Evolutionary conservation across 2,888 invertebrate genomes (phyloP).

Genomic region (Acrocera orbiculus): DNA sequence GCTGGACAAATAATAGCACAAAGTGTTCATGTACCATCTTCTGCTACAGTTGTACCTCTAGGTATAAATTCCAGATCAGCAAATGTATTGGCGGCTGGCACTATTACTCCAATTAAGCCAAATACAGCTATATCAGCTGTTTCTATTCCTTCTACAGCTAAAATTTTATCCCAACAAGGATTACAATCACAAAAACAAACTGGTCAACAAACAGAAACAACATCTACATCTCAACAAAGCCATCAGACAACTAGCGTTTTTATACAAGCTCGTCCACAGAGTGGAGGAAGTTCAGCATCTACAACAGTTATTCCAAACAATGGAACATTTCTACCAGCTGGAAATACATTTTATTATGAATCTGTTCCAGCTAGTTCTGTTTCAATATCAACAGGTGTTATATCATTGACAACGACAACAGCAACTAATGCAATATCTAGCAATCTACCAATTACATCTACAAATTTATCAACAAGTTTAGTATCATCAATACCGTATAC

Average conservation of each 20-base stretch:
- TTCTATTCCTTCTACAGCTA: constrained; percentile 25
- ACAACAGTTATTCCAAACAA: constrained; percentile 16
- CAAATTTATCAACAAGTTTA: constrained; percentile 13
- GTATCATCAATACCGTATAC: constrained; percentile 25
- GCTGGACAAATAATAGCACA: constrained; percentile 18
- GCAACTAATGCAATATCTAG: constrained; percentile 22
- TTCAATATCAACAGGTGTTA: constrained; percentile 25
- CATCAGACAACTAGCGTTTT: constrained; percentile 19
- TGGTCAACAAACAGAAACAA: constrained; percentile 5
- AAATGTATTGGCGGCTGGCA: constrained; percentile 26
- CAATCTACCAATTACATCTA: constrained; percentile 15
- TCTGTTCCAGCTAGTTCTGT: constrained; percentile 25
- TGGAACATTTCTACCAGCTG: constrained; percentile 21
- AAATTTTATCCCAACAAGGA: constrained; percentile 24
- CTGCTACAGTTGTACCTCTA: constrained; percentile 26
- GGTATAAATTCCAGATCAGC: constrained; percentile 23
- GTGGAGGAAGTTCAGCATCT: constrained; percentile 12
- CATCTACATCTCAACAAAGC: constrained; percentile 5
- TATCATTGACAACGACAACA: constrained; percentile 26
- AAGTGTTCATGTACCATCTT: constrained; percentile 15
- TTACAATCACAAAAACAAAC: constrained; percentile 1
- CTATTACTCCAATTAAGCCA: constrained; percentile 25
- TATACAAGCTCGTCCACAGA: constrained; percentile 20
- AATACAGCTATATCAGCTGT: constrained; percentile 5
- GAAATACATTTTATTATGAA: constrained; percentile 28